A percentile compares a stretch with the other conserved stretches of the same genome.
These are phyloP conservation scores for Cactoblastis cactorum DNA, from an alignment of 2,888 invertebrate genomes.

Conservation along the genomic window DNA sequence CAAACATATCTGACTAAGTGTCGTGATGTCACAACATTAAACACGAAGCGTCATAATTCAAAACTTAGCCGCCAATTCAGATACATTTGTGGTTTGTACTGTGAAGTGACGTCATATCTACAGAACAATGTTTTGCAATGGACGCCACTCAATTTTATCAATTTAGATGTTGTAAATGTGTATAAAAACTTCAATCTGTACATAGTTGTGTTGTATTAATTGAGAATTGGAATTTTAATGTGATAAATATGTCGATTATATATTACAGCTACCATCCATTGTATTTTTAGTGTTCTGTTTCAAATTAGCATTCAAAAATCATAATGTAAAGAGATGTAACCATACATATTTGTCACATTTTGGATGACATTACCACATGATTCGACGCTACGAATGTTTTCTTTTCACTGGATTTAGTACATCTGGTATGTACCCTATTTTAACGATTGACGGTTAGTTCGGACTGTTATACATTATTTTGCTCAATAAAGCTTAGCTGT, in stretches of 20 bases:
- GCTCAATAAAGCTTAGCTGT: constrained; percentile 27
- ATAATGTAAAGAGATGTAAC: too few relatives aligned
- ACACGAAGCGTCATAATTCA: background rate
- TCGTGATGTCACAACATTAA: background rate
- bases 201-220: background rate
- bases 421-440: constrained; percentile 18
- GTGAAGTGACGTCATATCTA: background rate
- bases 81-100: background rate
- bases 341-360: constrained; percentile 9
- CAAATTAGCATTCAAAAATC: too few relatives aligned
- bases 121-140: background rate
- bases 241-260: constrained; percentile 5
- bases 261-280: background rate
- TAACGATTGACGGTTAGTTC: constrained; percentile 19
- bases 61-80: background rate
- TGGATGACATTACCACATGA: background rate
- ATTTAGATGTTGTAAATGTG: constrained; percentile 9
- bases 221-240: background rate
- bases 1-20: background rate
- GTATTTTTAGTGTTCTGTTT: background rate
- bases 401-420: constrained; percentile 34
- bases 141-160: constrained; percentile 8
- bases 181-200: background rate
- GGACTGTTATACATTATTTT: constrained; percentile 29
- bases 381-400: constrained; percentile 22